Evolutionary conservation across 1,140 invertebrate species (phyloP).

Genomic region (Solenopsis fugax): DNA sequence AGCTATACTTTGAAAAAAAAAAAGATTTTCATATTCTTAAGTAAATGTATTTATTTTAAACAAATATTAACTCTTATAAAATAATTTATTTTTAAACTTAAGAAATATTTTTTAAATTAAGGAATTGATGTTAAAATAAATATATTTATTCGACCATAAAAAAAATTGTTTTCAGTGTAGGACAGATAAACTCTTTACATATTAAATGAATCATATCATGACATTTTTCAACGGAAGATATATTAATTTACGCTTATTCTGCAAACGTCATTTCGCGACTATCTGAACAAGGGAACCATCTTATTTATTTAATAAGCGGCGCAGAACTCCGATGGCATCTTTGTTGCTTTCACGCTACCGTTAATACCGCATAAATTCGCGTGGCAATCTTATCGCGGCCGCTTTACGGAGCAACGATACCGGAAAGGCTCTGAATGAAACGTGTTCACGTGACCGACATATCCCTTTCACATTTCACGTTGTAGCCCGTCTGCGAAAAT

Average conservation of each 20-base stretch:
- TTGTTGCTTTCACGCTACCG: slow-evolving; percentile 56
- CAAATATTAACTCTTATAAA: no score
- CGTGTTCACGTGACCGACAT: slow-evolving; percentile 55
- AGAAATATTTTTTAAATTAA: no score
- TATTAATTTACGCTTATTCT: slow-evolving; percentile 8
- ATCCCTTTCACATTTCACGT: slow-evolving; percentile 58
- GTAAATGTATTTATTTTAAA: no score
- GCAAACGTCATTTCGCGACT: background rate
- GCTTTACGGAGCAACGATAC: slow-evolving; percentile 37
- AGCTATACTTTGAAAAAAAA: no score
- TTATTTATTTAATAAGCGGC: slow-evolving; percentile 49
- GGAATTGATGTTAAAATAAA: no score
- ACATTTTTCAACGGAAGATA: background rate
- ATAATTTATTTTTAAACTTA: no score
- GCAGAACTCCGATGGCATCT: slow-evolving; percentile 28
- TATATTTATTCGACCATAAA: no score
- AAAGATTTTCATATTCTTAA: no score
- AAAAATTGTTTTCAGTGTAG: no score
- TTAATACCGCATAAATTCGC: slow-evolving; percentile 62
- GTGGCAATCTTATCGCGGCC: slow-evolving; percentile 56
- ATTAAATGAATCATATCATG: background rate
- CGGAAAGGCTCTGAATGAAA: slow-evolving; percentile 52
- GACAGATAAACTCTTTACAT: background rate
- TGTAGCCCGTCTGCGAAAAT: slow-evolving; percentile 30
- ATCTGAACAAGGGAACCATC: background rate